Conservation (phyloP, 1,140 invertebrate genomes). For the Helicoverpa armigera region DNA sequence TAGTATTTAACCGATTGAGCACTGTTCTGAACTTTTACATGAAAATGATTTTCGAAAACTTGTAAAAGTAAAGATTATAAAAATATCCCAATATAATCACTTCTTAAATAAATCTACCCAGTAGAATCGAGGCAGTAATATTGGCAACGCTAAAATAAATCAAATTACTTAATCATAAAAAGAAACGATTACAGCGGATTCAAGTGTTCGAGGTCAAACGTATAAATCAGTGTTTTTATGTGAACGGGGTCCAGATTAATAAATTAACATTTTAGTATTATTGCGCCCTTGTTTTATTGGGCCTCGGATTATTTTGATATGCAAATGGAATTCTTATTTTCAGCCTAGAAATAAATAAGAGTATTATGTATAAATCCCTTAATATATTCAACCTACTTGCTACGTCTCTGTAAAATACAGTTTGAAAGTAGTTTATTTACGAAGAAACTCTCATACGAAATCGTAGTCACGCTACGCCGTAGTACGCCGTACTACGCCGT, state of each 20-base stretch:
- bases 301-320: conserved; percentile 10
- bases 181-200: not conserved
- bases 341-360: not conserved
- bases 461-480: conserved; percentile 18
- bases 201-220: conserved; percentile 11
- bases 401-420: no score
- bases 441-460: not conserved
- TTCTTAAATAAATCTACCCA: no score
- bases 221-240: conserved; percentile 27
- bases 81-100: no score
- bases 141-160: not conserved
- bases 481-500: not conserved
- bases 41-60: no score
- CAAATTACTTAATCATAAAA: not conserved
- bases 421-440: no score
- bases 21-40: no score
- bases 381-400: not conserved
- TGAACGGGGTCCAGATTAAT: not conserved
- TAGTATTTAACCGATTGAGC: no score
- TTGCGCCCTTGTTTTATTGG: not conserved
- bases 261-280: conserved; percentile 35
- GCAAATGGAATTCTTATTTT: not conserved
- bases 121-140: not conserved
- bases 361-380: not conserved
- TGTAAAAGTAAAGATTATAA: no score